These are phyloP conservation scores for Muntiacus reevesi DNA, from an alignment of 2,113 vertebrate genomes.

Conservation along the genomic window DNA sequence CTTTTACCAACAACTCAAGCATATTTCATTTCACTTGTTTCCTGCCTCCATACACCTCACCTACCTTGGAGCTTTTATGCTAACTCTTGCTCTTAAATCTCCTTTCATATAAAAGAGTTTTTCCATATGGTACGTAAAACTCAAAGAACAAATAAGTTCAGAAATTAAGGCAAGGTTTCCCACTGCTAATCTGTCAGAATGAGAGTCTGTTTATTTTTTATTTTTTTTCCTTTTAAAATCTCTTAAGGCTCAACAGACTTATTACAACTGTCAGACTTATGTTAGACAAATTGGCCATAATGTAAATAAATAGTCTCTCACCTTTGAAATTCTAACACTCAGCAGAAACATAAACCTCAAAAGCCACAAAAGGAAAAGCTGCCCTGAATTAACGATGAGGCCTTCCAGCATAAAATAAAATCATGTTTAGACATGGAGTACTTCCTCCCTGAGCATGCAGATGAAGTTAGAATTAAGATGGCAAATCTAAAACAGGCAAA, in stretches of 20 bases:
- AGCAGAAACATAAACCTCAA: constrained; percentile 17
- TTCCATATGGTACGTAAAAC: neutral
- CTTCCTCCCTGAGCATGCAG: neutral
- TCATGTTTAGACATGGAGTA: neutral
- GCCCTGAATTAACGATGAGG: neutral
- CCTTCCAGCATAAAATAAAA: neutral
- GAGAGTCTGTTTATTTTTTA: neutral
- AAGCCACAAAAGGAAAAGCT: constrained; percentile 18
- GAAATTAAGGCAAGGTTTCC: constrained; percentile 34
- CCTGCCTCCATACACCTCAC: neutral
- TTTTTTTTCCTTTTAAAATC: neutral
- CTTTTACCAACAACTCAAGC: neutral
- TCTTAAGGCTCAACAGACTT: neutral
- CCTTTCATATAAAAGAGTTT: neutral
- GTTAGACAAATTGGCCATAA: constrained; percentile 35
- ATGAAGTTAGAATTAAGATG: neutral
- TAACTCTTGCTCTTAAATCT: neutral
- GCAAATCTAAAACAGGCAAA: neutral
- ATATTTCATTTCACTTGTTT: neutral
- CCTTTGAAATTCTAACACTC: constrained; percentile 32
- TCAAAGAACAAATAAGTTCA: constrained; percentile 10
- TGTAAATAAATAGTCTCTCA: constrained; percentile 52
- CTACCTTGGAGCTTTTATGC: neutral
- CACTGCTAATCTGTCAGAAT: neutral
- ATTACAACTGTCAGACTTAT: neutral